phyloP scores from a whole-genome alignment of 2,797 vertebrate species.

The Menidia menidia region DNA sequence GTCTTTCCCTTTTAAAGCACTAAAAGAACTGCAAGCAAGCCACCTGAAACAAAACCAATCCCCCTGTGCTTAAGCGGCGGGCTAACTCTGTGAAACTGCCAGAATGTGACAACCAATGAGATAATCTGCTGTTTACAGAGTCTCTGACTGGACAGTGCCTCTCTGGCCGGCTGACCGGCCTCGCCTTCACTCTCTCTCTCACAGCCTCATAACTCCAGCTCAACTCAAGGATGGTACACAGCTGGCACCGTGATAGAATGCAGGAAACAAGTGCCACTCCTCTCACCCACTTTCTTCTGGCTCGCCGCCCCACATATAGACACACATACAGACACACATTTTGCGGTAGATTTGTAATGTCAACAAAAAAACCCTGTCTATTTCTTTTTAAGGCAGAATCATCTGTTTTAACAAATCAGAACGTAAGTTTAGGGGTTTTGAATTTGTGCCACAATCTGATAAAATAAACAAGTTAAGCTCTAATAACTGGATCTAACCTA shows the following conservation, averaged over 20 bases:
- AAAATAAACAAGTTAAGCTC: background rate
- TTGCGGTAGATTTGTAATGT: constrained; percentile 54
- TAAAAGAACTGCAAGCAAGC: background rate
- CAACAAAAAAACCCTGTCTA: constrained; percentile 32
- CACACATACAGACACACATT: constrained; percentile 45
- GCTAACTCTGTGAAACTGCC: constrained; percentile 21
- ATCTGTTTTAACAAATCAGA: background rate
- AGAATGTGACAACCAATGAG: constrained; percentile 47
- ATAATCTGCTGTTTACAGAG: constrained; percentile 59
- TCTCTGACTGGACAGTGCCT: constrained; percentile 22
- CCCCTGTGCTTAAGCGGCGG: constrained; percentile 5
- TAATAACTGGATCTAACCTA: background rate
- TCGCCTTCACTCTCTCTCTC: constrained; percentile 35
- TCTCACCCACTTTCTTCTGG: constrained; percentile 30
- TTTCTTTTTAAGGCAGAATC: constrained; percentile 22
- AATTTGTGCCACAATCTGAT: background rate
- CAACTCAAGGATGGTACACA: constrained; percentile 58
- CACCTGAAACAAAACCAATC: background rate
- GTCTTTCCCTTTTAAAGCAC: background rate
- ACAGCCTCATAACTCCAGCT: constrained; percentile 65
- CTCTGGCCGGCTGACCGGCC: constrained; percentile 31
- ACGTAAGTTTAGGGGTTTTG: background rate
- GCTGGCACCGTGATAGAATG: constrained; percentile 55
- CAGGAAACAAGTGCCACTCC: constrained; percentile 65
- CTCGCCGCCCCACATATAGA: no score